phyloP scores from a whole-genome alignment of 2,797 vertebrate species.

The Poeciliopsis turneri region DNA sequence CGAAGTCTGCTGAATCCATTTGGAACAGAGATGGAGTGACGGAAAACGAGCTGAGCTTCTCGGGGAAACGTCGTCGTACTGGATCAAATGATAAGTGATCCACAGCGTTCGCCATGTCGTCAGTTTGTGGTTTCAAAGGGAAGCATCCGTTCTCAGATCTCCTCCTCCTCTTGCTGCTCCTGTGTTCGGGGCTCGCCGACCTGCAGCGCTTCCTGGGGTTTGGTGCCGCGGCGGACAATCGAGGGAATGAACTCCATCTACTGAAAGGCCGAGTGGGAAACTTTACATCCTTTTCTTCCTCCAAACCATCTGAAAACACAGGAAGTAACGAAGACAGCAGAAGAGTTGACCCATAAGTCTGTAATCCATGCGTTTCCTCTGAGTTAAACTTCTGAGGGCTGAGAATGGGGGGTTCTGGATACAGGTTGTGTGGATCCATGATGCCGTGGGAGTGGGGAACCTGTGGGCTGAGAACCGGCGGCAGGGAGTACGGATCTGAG shows the following conservation, averaged over 20 bases:
- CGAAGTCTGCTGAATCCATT: conserved; percentile 4
- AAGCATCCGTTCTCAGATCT: conserved; percentile 4
- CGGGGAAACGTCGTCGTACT: not conserved
- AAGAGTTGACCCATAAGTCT: not conserved
- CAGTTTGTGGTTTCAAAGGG: conserved; percentile 7
- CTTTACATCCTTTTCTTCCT: not conserved
- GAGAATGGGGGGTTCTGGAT: conserved; percentile 69
- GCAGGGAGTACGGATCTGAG: conserved; percentile 55
- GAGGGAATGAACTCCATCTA: conserved; percentile 49
- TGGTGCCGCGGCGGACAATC: not conserved
- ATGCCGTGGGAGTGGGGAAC: conserved; percentile 11
- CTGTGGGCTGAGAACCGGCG: conserved; percentile 73
- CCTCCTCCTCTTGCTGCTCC: conserved; percentile 65
- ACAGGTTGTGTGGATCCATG: conserved; percentile 27
- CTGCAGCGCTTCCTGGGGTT: conserved; percentile 73
- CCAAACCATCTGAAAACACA: not conserved
- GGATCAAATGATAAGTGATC: conserved; percentile 12
- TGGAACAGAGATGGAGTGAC: not conserved
- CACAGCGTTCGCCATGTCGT: conserved; percentile 3
- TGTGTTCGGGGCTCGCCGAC: conserved; percentile 57
- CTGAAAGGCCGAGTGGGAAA: not conserved
- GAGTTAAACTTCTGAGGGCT: conserved; percentile 53
- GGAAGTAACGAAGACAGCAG: not conserved
- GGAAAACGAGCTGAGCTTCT: conserved; percentile 15
- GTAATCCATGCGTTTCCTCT: conserved; percentile 26